A percentile compares a stretch with the other conserved stretches of the same genome.
Conservation (phyloP, 1,140 invertebrate genomes). For the Neotoxoptera formosana region DNA sequence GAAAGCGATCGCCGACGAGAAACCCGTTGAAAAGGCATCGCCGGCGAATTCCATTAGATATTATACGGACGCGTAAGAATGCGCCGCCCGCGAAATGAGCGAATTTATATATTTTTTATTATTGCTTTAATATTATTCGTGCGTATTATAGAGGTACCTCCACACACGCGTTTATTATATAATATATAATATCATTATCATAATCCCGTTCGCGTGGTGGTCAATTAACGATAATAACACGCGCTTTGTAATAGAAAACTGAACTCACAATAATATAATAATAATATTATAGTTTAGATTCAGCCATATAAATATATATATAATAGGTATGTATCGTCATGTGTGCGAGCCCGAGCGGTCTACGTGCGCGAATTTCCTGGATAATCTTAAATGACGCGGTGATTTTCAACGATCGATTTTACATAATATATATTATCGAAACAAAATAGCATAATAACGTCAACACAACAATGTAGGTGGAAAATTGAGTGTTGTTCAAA, state of each 20-base stretch:
- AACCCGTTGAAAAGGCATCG: neutral
- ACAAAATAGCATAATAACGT: neutral
- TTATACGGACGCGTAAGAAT: neutral
- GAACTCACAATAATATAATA: neutral
- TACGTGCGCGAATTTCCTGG: neutral
- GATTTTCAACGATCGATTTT: neutral
- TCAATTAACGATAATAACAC: conserved; percentile 28
- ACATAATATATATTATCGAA: neutral
- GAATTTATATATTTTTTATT: neutral
- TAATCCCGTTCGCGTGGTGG: neutral
- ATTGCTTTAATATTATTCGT: neutral
- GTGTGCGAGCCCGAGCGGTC: too few species aligned
- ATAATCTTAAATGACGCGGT: conserved; percentile 23
- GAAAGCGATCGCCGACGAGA: neutral
- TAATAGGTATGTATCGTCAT: neutral
- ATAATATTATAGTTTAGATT: neutral
- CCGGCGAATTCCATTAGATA: neutral
- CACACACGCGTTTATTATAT: neutral
- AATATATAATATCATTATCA: neutral
- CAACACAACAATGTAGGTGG: neutral
- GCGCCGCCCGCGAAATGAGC: neutral
- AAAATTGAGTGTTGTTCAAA: conserved; percentile 9
- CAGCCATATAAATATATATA: neutral
- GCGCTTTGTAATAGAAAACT: neutral
- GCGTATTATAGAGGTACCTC: neutral